Base-by-base conservation (phyloP, 2,888 invertebrate genomes). In the Apamea epomidion region DNA sequence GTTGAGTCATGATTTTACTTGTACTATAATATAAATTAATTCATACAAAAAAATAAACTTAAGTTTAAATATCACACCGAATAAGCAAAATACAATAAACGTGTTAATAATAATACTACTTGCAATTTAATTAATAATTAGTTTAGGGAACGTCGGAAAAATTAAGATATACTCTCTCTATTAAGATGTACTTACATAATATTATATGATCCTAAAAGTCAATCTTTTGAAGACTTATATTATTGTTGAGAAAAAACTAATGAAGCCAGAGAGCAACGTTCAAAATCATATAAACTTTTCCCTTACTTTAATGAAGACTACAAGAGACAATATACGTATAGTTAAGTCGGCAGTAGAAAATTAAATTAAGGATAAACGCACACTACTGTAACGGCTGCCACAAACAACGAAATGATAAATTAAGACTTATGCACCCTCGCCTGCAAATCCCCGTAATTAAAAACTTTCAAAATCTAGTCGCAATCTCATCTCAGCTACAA, bases 41-140 rank as follows among this genome's bases (percentile, higher is more conserved):
- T 89, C 62, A 84, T 85, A 89, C 58, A 82, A 89, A 84, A 89
- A 84, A 83, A 84, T 85, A 89, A 80, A 87, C 91, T 93, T 93
- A 93, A 75, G 86, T 90, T 91, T 93, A 93, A 92, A 94, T 95
- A 95, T 96, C 95, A 96, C 96, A 95, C 95, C 92, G 88, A 93
- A 92, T 92, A 93, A 91, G 86, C 90, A 91, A 88, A 88, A 83
- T 81, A 87, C 82, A 85, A 87, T 71, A 85, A 83, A 83, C 16
- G 29, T 84, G 76, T 79, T 83, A 84, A 85, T 88, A 83, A 80
- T 88, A 84, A 84, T 54, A 79, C 85, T 86, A 88, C 62, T 78
- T 82, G 76, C 71, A 78, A 69, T 75, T 70, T 48, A 76, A 74
- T 71, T 74, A 64, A 62, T 78, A 68, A 76, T 74, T 62, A 76